Conservation (phyloP, 2,797 vertebrate genomes). For the Arctocebus calabarensis region DNA sequence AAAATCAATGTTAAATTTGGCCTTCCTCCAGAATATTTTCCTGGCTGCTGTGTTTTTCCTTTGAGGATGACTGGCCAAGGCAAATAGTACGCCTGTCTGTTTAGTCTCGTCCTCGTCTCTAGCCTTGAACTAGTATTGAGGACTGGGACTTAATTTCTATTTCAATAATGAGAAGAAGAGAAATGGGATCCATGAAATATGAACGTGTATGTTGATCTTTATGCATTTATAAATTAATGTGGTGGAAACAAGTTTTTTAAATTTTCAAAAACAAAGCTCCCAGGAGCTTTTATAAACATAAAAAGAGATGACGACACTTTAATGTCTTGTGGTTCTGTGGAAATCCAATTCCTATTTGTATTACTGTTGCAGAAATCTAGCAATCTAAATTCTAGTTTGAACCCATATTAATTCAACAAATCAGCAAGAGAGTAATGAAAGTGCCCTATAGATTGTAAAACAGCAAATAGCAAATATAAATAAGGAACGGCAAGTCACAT, state of each 20-base stretch:
- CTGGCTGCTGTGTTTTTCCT: slow-evolving; percentile 53
- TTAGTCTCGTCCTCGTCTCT: slow-evolving; percentile 55
- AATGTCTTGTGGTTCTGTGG: slow-evolving; percentile 61
- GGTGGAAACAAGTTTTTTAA: background rate
- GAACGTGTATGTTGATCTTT: background rate
- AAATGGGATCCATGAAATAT: background rate
- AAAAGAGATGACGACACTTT: background rate
- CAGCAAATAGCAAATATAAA: background rate
- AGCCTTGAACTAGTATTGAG: background rate
- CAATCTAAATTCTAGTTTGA: slow-evolving; percentile 62
- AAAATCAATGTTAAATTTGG: slow-evolving; percentile 46
- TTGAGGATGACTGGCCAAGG: slow-evolving; percentile 57
- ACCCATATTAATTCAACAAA: slow-evolving; percentile 58
- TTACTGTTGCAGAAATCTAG: slow-evolving; percentile 76
- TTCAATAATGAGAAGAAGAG: background rate
- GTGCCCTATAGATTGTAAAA: background rate
- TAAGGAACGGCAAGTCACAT: background rate
- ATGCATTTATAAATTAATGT: slow-evolving; percentile 34
- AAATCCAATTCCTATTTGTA: slow-evolving; percentile 74
- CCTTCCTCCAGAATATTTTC: slow-evolving; percentile 60
- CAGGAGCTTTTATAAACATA: background rate
- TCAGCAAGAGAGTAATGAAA: background rate
- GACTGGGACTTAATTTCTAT: background rate
- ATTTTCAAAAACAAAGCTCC: slow-evolving; percentile 2
- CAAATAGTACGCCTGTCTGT: background rate